phyloP scores from a whole-genome alignment of 1,140 invertebrate genomes.

The Hylaeus anthracinus region DNA sequence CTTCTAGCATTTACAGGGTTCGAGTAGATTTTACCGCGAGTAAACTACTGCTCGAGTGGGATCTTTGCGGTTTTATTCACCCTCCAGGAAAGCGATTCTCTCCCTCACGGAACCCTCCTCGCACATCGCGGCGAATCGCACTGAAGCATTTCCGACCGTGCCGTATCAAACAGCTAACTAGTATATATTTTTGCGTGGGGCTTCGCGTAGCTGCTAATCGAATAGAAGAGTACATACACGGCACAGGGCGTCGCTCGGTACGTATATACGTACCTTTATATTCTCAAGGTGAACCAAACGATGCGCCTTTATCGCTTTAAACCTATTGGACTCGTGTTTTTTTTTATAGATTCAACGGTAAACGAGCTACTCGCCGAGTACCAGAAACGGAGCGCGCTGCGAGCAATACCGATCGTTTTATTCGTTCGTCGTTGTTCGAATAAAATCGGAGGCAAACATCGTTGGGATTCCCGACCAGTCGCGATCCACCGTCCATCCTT shows the following conservation, averaged over 20 bases:
- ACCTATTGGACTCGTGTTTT: neutral
- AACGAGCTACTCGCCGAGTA: no score
- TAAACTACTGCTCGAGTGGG: neutral
- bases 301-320: constrained; percentile 14
- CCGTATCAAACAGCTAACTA: constrained; percentile 69
- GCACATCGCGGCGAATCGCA: constrained; percentile 64
- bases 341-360: no score
- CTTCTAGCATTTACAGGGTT: no score
- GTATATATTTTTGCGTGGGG: constrained; percentile 75
- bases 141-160: constrained; percentile 60
- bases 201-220: constrained; percentile 76
- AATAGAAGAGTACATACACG: constrained; percentile 64
- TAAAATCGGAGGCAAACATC: no score
- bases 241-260: constrained; percentile 30
- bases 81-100: constrained; percentile 75
- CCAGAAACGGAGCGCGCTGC: no score
- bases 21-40: neutral
- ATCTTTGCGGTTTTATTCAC: constrained; percentile 62
- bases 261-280: constrained; percentile 16
- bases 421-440: no score
- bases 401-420: no score
- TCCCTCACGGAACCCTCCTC: constrained; percentile 71
- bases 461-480: no score
- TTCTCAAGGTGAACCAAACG: constrained; percentile 51
- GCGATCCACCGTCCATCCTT: no score